Evolutionary conservation across 2,888 invertebrate genomes (phyloP).

Genomic region (Pecten maximus): DNA sequence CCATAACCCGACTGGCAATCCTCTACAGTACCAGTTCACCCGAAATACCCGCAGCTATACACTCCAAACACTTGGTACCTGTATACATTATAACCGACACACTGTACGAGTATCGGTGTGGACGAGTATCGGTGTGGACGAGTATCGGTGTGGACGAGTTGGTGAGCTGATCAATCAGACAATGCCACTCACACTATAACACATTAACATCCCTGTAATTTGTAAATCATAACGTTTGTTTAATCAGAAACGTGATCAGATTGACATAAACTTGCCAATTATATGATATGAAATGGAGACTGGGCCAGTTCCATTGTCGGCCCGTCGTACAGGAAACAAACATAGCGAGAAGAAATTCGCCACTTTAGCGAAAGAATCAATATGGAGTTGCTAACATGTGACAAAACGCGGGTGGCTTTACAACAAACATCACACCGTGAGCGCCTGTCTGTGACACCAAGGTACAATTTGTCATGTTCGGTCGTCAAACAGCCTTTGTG

Average conservation of each 20-base stretch:
- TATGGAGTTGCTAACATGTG: constrained; percentile 1
- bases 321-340: not conserved
- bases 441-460: constrained; percentile 3
- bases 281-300: constrained; percentile 7
- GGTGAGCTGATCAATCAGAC: not conserved
- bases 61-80: too few species aligned
- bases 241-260: not conserved
- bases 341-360: constrained; percentile 7
- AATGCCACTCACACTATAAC: not conserved
- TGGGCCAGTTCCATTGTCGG: not conserved
- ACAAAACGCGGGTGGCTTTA: constrained; percentile 20
- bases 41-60: too few species aligned
- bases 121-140: too few species aligned
- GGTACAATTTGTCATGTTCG: constrained; percentile 19
- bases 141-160: not conserved
- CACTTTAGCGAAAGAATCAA: constrained; percentile 24
- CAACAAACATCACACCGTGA: constrained; percentile 20
- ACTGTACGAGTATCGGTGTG: too few species aligned
- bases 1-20: too few species aligned
- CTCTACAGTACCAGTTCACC: not conserved
- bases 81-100: too few species aligned
- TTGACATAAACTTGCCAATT: constrained; percentile 17
- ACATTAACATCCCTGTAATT: not conserved
- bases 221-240: constrained; percentile 24
- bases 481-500: constrained; percentile 33